Conservation (phyloP, 2,797 vertebrate genomes). For the Pantherophis alleghaniensis region DNA sequence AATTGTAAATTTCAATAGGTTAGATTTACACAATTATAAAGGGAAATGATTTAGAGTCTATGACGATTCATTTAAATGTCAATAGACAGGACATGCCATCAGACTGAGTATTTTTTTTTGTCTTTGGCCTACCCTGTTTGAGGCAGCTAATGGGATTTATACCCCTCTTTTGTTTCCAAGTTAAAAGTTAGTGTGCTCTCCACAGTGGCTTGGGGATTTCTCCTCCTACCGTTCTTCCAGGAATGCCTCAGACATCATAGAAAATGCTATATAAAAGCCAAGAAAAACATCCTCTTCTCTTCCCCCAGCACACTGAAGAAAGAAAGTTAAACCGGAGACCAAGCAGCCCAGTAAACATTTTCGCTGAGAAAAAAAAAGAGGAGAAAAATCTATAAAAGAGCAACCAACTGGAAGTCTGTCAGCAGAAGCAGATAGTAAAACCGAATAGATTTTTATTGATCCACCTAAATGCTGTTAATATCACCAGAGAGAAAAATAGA, state of each 20-base stretch:
- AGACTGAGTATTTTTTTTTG: not conserved
- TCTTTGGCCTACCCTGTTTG: not conserved
- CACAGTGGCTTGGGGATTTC: not conserved
- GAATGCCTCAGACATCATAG: not conserved
- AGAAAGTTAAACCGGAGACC: slow-evolving; percentile 46
- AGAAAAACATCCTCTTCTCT: not conserved
- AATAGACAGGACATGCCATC: not conserved
- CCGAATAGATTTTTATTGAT: not conserved
- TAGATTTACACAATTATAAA: not conserved
- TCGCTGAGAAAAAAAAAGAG: not conserved
- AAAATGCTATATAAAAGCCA: not conserved
- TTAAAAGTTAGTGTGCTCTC: not conserved
- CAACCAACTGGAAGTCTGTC: not conserved
- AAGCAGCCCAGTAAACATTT: not conserved
- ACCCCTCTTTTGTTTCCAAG: not conserved
- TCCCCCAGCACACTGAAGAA: not conserved
- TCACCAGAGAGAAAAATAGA: not conserved
- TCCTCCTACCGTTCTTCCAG: not conserved
- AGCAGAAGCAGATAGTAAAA: not conserved
- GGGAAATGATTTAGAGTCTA: not conserved
- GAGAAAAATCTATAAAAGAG: not conserved
- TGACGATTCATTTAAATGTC: not conserved
- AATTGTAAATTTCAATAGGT: not conserved
- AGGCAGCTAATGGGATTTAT: not conserved
- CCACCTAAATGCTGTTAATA: not conserved